Percentiles rank a stretch among this genome's conserved stretches.
Conservation (phyloP, 2,113 vertebrate species). For the Antennarius striatus region DNA sequence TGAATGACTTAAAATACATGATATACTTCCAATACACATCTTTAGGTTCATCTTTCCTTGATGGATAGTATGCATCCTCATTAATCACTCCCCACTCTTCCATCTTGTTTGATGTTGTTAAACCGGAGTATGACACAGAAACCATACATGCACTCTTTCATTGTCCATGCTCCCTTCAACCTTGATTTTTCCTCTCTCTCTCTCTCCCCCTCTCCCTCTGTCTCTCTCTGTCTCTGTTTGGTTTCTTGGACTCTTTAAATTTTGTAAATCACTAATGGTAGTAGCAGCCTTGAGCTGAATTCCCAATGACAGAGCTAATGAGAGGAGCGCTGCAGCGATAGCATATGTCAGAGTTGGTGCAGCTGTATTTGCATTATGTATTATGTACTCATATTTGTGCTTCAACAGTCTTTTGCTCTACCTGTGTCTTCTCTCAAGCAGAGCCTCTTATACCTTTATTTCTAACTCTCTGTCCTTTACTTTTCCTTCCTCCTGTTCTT, state of each 20-base stretch:
- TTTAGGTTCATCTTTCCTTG: too few species aligned
- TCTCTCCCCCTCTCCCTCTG: background rate
- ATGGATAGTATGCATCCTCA: too few species aligned
- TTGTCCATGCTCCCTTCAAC: background rate
- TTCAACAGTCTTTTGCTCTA: slow-evolving; percentile 10
- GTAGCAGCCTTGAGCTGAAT: slow-evolving; percentile 58
- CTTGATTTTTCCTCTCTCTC: background rate
- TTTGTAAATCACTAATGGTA: slow-evolving; percentile 52
- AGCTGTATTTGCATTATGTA: slow-evolving; percentile 33
- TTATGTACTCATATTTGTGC: slow-evolving; percentile 46
- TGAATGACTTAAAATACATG: too few species aligned
- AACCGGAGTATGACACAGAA: slow-evolving; percentile 4
- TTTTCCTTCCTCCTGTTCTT: slow-evolving; percentile 5
- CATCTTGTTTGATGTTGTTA: background rate
- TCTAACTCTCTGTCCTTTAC: slow-evolving; percentile 2
- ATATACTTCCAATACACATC: too few species aligned
- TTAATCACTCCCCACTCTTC: too few species aligned
- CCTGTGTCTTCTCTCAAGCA: background rate
- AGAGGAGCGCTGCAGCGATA: slow-evolving; percentile 40
- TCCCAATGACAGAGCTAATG: slow-evolving; percentile 59
- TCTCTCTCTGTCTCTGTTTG: background rate
- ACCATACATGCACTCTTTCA: too few species aligned
- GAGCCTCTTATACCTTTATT: slow-evolving; percentile 2
- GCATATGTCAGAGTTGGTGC: slow-evolving; percentile 24
- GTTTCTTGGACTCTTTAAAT: slow-evolving; percentile 31